phyloP scores from a whole-genome alignment of 1,140 invertebrate genomes.

The Metaphire vulgaris region DNA sequence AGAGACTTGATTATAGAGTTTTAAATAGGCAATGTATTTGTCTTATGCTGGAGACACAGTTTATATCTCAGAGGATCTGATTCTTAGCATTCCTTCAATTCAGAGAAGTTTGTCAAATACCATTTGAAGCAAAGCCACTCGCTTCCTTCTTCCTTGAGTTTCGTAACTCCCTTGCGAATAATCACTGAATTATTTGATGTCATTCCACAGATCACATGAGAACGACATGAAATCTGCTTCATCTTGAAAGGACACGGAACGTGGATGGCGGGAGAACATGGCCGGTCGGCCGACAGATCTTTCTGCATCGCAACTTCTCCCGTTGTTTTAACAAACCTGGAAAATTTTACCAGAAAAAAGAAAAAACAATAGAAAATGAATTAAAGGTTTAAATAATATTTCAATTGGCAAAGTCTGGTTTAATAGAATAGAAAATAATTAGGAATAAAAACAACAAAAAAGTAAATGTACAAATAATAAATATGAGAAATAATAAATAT shows the following conservation, averaged over 20 bases:
- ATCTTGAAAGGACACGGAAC: background rate
- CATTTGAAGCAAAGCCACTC: background rate
- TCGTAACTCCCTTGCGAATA: background rate
- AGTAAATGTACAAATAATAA: too few species aligned
- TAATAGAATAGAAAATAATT: too few species aligned
- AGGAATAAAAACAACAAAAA: too few species aligned
- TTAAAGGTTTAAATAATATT: too few species aligned
- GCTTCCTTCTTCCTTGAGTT: background rate
- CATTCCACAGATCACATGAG: background rate
- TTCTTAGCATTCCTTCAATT: too few species aligned
- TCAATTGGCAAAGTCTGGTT: too few species aligned
- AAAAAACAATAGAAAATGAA: too few species aligned
- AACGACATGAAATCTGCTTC: background rate
- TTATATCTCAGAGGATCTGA: too few species aligned
- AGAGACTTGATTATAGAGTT: too few species aligned
- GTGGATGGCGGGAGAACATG: background rate
- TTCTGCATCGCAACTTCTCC: background rate
- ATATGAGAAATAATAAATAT: too few species aligned
- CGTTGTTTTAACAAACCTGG: background rate
- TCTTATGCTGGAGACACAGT: too few species aligned
- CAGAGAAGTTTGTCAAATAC: background rate
- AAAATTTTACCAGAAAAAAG: background rate
- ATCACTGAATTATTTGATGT: background rate
- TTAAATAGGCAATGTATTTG: too few species aligned
- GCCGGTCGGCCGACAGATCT: background rate